phyloP scores from a whole-genome alignment of 2,797 vertebrate species.

The Remorina albescens region DNA sequence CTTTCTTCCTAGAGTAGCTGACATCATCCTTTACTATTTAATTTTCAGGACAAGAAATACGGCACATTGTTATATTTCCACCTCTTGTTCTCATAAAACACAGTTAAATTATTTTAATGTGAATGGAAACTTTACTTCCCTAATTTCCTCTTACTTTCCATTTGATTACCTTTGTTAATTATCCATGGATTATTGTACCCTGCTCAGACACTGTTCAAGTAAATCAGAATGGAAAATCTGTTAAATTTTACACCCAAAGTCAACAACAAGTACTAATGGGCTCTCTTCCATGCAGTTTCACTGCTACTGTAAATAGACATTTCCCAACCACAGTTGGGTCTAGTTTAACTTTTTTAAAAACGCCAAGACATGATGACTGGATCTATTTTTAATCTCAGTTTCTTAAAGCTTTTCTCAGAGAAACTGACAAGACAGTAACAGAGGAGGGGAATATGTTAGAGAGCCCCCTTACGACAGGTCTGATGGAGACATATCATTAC shows the following conservation, averaged over 20 bases:
- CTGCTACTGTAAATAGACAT: conserved; percentile 57
- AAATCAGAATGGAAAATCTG: conserved; percentile 7
- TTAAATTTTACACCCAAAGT: conserved; percentile 25
- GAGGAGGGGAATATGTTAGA: background rate
- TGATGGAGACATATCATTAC: conserved; percentile 52
- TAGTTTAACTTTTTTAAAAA: conserved; percentile 46
- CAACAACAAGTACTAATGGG: conserved; percentile 42
- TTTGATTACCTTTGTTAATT: background rate
- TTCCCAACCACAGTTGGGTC: conserved; percentile 62
- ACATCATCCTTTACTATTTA: conserved; percentile 14
- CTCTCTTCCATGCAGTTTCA: conserved; percentile 36
- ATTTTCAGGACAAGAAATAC: conserved; percentile 6
- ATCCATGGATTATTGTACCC: background rate
- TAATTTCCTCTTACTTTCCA: background rate
- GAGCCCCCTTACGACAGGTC: conserved; percentile 14
- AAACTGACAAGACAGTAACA: conserved; percentile 36
- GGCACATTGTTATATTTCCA: background rate
- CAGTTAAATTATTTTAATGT: background rate
- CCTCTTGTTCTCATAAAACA: background rate
- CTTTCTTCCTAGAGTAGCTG: conserved; percentile 1
- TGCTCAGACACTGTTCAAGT: conserved; percentile 4
- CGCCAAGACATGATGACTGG: conserved; percentile 26
- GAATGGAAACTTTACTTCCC: background rate
- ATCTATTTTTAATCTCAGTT: conserved; percentile 49
- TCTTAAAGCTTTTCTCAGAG: conserved; percentile 11